These are phyloP conservation scores for Poecilia velifera DNA, from an alignment of 2,797 vertebrate species.

Conservation along the genomic window DNA sequence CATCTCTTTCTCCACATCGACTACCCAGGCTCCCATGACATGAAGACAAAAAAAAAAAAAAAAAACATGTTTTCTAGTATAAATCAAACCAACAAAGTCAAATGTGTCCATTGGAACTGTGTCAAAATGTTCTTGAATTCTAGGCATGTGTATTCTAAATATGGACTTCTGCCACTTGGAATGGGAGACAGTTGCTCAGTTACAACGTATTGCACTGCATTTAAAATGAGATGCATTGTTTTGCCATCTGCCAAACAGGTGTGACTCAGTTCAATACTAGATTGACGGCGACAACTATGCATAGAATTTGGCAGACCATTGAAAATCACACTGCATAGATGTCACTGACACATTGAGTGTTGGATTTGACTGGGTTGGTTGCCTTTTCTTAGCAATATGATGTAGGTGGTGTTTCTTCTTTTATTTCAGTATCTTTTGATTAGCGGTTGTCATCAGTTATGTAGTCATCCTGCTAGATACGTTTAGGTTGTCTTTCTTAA, in stretches of 20 bases:
- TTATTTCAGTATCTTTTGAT: not conserved
- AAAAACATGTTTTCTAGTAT: not conserved
- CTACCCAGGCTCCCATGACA: not conserved
- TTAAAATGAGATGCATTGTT: constrained; percentile 72
- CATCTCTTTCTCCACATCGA: not conserved
- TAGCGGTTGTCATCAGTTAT: constrained; percentile 7
- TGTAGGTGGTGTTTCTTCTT: not conserved
- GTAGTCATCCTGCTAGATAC: not conserved
- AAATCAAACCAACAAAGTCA: constrained; percentile 38
- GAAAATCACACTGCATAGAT: constrained; percentile 40
- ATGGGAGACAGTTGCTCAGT: constrained; percentile 59
- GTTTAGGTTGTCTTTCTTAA: constrained; percentile 4
- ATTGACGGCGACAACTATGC: constrained; percentile 52
- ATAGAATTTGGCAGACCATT: constrained; percentile 39
- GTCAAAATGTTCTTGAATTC: constrained; percentile 42
- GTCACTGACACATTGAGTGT: constrained; percentile 33
- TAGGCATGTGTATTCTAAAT: constrained; percentile 44
- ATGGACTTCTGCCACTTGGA: constrained; percentile 57
- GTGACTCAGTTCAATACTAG: constrained; percentile 67
- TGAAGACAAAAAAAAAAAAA: not conserved
- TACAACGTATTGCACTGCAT: constrained; percentile 49
- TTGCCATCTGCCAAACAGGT: constrained; percentile 74
- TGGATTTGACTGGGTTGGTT: constrained; percentile 31
- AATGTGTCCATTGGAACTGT: constrained; percentile 40
- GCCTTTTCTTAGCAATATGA: not conserved